These are phyloP conservation scores for Trisateles emortualis DNA, from an alignment of 2,888 invertebrate species.

Conservation along the genomic window DNA sequence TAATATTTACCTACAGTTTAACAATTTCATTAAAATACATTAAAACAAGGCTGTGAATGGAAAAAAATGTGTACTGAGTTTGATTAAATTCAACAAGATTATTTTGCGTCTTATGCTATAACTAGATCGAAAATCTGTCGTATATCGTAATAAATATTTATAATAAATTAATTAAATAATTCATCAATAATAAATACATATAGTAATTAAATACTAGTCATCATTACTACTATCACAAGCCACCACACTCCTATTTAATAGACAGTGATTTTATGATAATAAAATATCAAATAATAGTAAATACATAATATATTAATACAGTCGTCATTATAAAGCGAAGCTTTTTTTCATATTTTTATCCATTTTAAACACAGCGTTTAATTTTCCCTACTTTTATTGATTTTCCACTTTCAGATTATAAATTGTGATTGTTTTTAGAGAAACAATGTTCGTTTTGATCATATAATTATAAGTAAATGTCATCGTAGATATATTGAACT, in stretches of 20 bases:
- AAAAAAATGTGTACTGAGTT: constrained; percentile 29
- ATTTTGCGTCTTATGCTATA: constrained; percentile 32
- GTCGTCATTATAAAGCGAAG: constrained; percentile 81
- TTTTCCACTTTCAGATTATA: constrained; percentile 45
- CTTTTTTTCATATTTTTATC: constrained; percentile 65
- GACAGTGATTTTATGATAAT: constrained; percentile 68
- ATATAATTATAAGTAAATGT: not conserved
- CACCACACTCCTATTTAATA: constrained; percentile 80
- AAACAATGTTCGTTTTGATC: not conserved
- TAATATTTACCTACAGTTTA: constrained; percentile 45
- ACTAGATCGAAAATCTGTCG: constrained; percentile 32
- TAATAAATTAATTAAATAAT: constrained; percentile 40
- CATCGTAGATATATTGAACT: not conserved
- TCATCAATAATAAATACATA: constrained; percentile 41
- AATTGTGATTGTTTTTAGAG: constrained; percentile 54
- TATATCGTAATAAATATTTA: constrained; percentile 24
- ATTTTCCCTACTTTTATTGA: constrained; percentile 61
- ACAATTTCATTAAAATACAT: constrained; percentile 36
- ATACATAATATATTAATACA: constrained; percentile 61
- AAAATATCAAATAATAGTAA: constrained; percentile 52
- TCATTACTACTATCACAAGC: constrained; percentile 80
- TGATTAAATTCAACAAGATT: constrained; percentile 30
- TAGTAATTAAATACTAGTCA: constrained; percentile 51
- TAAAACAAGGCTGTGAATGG: constrained; percentile 25
- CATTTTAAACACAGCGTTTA: constrained; percentile 67